Percentiles rank a stretch among this genome's conserved stretches.
Evolutionary conservation across 92 coral and sea anemone species (phyloP).

Genomic region (Epizoanthus illoricatus): DNA sequence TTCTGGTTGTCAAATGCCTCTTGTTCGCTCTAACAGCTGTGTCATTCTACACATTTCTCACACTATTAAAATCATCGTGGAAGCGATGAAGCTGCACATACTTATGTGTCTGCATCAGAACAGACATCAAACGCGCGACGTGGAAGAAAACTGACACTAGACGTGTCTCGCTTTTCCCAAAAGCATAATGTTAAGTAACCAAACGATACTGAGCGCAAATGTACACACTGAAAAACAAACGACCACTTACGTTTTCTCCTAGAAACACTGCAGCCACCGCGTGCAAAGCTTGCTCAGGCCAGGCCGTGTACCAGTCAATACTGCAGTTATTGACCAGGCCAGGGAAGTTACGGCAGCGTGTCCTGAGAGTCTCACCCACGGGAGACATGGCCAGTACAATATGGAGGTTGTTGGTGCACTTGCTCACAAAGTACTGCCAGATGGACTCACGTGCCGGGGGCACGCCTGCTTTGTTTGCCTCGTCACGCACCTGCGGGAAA

Average conservation of each 20-base stretch:
- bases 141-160: no score
- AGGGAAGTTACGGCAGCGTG: constrained; percentile 99
- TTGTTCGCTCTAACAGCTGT: no score
- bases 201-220: no score
- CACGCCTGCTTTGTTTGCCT: constrained; percentile 88
- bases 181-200: no score
- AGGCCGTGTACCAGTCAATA: constrained; percentile 98
- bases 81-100: no score
- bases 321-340: constrained; percentile 98
- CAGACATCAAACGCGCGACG: no score
- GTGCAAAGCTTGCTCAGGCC: constrained; percentile 98
- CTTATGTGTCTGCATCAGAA: no score
- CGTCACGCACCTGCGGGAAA: constrained; percentile 90
- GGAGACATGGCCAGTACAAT: constrained; percentile 99
- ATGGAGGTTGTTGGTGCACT: constrained; percentile 95
- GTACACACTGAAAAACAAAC: no score
- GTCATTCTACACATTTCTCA: no score
- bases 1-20: no score
- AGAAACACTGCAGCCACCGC: constrained; percentile 98
- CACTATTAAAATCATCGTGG: no score
- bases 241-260: constrained; percentile 87
- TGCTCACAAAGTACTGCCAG: constrained; percentile 97
- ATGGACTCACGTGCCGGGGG: constrained; percentile 99
- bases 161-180: no score
- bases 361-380: constrained; percentile 96